Percentiles rank a stretch among this genome's conserved stretches.
These are phyloP conservation scores for Arizona elegans DNA, from an alignment of 2,113 vertebrate genomes.

Conservation along the genomic window DNA sequence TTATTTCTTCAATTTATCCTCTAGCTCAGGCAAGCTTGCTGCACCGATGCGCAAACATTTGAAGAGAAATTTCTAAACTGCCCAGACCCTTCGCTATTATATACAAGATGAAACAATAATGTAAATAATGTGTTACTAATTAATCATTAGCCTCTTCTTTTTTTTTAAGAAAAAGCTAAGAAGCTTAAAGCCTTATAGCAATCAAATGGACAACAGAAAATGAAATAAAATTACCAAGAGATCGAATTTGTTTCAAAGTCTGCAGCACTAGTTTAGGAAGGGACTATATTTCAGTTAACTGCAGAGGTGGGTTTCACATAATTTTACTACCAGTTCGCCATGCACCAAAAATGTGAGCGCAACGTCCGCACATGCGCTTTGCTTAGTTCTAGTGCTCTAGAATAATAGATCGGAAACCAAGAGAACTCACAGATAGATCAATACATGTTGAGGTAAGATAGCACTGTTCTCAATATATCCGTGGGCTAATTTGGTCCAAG, in stretches of 20 bases:
- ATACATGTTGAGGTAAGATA: background rate
- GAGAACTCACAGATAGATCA: background rate
- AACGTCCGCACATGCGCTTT: too few species aligned
- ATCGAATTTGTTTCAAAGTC: background rate
- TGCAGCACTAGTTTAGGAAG: background rate
- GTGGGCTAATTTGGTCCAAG: background rate
- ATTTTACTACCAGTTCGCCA: too few species aligned
- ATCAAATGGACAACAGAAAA: background rate
- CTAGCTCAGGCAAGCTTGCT: background rate
- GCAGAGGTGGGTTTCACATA: too few species aligned
- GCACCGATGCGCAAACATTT: background rate
- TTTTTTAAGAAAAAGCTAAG: background rate
- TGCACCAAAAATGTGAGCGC: too few species aligned
- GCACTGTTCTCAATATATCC: background rate
- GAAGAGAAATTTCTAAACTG: background rate
- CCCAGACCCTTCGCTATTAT: background rate
- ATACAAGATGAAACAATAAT: background rate
- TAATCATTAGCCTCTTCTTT: background rate
- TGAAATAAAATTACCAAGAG: background rate
- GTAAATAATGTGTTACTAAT: background rate
- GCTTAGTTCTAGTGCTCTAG: background rate
- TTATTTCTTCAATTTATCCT: background rate
- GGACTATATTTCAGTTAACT: background rate
- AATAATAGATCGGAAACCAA: background rate
- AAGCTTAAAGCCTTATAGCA: background rate